phyloP scores from a whole-genome alignment of 2,888 invertebrate species.

The Agrypnus murinus region DNA sequence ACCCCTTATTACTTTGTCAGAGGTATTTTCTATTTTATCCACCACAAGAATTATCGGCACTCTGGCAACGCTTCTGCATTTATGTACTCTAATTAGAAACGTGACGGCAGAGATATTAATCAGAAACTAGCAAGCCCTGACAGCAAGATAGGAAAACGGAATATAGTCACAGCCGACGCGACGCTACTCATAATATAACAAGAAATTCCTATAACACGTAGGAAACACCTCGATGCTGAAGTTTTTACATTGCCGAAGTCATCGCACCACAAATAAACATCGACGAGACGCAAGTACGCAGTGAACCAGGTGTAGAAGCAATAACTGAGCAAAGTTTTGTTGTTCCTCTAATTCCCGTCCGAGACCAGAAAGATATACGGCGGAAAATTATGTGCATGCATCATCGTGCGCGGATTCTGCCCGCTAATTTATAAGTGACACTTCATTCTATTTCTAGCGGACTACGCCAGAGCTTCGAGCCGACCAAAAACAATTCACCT shows the following conservation, averaged over 20 bases:
- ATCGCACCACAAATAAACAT: constrained; percentile 32
- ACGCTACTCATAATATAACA: constrained; percentile 28
- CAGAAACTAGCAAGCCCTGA: constrained; percentile 24
- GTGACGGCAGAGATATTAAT: constrained; percentile 36
- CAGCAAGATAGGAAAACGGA: constrained; percentile 24
- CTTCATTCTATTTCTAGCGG: constrained; percentile 37
- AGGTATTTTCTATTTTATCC: constrained; percentile 27
- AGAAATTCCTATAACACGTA: constrained; percentile 23
- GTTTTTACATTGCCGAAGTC: constrained; percentile 31
- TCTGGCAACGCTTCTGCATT: constrained; percentile 26
- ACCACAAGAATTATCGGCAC: constrained; percentile 31
- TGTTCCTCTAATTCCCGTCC: constrained; percentile 30
- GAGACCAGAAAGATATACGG: constrained; percentile 38
- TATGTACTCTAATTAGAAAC: constrained; percentile 35
- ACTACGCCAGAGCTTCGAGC: constrained; percentile 11
- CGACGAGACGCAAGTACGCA: constrained; percentile 16
- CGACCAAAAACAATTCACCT: constrained; percentile 26
- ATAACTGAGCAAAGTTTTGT: constrained; percentile 33
- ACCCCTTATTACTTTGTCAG: constrained; percentile 13
- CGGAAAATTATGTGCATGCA: constrained; percentile 40
- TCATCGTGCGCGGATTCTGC: constrained; percentile 34
- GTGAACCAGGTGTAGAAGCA: constrained; percentile 30
- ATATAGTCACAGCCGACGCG: constrained; percentile 12
- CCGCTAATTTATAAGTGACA: constrained; percentile 38
- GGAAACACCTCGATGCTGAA: constrained; percentile 20